Base-by-base conservation (phyloP, 1,140 invertebrate species). In the Contarinia nasturtii region DNA sequence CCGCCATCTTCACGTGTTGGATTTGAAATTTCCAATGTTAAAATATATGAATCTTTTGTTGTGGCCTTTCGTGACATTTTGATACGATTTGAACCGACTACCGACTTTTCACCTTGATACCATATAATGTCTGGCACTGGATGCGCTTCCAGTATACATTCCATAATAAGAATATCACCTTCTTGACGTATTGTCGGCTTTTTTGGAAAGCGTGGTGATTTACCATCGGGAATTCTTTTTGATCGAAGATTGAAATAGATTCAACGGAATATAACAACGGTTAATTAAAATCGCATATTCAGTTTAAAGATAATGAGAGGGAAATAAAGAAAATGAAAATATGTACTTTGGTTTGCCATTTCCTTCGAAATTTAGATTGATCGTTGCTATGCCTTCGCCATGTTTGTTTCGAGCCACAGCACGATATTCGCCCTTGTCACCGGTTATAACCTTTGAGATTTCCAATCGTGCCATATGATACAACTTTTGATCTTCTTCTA, bases 101-200 rank as follows among this genome's bases (percentile, higher is more conserved):
- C 86, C 55, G 79, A 73, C 65, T 81, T 86, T 53, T 79, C 77
- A 41, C 86, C 86, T 57, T 92, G 87, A 67, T 79, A 95, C 92
- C 92, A 96, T 5, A 82, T 87, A 54, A 96, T 94, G 58, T 95
- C 90, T 48, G 92, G 92, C 42, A 87, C 75, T 17, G 92, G 92
- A 67, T 93, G 80, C 38, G 91, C 90, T 72, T 95, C 91, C 62
- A 96, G 67, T 56, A 92, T 70, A 67, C 92, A 96, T 69, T 95
- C 90, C 88, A 96, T 92, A 53, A 95, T 80, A 53, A 96, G 74
- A 45, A 87, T 64, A 63, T 94, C 90, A 40, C 90, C 91, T 51
- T 91, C 85, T 72, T 96, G 92, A 55, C 86, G 79, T 55, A 97
- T 96, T 27, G 88, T 92, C 46, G 92, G 92, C 66, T 95, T 95